A percentile compares a stretch with the other conserved stretches of the same genome.
phyloP scores from a whole-genome alignment of 2,888 invertebrate species.

The Synergus itoensis region DNA sequence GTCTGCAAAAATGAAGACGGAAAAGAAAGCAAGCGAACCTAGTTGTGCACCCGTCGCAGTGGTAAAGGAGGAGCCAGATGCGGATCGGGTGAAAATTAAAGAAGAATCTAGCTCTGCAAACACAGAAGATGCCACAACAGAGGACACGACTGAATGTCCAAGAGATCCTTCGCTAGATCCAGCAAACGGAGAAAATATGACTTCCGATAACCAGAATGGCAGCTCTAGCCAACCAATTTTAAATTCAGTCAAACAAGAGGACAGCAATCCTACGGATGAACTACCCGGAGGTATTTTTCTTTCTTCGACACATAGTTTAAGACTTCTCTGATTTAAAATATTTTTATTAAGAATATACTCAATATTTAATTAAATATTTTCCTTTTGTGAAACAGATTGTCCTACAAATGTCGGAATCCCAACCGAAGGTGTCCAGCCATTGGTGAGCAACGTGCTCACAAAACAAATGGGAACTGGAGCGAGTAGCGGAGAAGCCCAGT shows the following conservation, averaged over 20 bases:
- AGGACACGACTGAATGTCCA: conserved; percentile 70
- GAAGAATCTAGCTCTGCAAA: conserved; percentile 69
- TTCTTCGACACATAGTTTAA: not conserved
- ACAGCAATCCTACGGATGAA: conserved; percentile 69
- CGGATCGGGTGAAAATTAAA: conserved; percentile 74
- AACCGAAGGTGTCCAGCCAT: conserved; percentile 85
- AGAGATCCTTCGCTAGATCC: conserved; percentile 70
- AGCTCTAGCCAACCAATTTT: conserved; percentile 65
- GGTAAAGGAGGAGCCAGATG: conserved; percentile 75
- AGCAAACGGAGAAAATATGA: conserved; percentile 67
- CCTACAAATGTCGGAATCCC: conserved; percentile 74
- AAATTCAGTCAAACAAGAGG: conserved; percentile 72
- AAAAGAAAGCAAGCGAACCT: conserved; percentile 75
- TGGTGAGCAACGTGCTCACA: conserved; percentile 88
- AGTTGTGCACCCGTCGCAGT: conserved; percentile 73
- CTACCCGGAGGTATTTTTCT: conserved; percentile 56
- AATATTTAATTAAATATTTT: not conserved
- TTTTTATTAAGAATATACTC: not conserved
- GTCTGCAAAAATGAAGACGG: conserved; percentile 74
- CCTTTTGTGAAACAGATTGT: conserved; percentile 61
- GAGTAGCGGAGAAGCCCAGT: conserved; percentile 90
- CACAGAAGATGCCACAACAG: conserved; percentile 71
- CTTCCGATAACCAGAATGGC: conserved; percentile 69
- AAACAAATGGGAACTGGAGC: conserved; percentile 86
- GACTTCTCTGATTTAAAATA: not conserved